Percentiles rank a stretch among this genome's conserved stretches.
Evolutionary conservation across 2,888 invertebrate species (phyloP).

Genomic region (Platycheirus albimanus): DNA sequence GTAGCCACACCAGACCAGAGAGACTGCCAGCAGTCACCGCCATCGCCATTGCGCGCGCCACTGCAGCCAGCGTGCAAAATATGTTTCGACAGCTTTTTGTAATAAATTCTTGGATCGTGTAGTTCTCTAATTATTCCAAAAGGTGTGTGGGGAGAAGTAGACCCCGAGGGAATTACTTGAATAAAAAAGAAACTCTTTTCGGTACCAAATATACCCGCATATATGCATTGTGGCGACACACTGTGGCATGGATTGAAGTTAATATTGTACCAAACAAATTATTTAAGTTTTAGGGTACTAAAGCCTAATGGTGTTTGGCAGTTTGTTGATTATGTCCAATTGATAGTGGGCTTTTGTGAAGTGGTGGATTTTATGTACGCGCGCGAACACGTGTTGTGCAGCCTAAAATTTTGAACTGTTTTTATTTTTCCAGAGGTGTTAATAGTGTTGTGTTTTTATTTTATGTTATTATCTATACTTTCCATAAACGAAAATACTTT

Average conservation of each 20-base stretch:
- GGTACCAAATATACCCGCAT: constrained; percentile 33
- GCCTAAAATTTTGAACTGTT: background rate
- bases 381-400: constrained; percentile 51
- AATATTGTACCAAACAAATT: constrained; percentile 19
- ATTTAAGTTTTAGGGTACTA: constrained; percentile 23
- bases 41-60: background rate
- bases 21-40: background rate
- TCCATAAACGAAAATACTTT: background rate
- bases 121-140: constrained; percentile 64
- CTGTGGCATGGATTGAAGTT: constrained; percentile 23
- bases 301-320: constrained; percentile 39
- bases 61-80: constrained; percentile 38
- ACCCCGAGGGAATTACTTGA: constrained; percentile 6
- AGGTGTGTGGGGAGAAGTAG: constrained; percentile 5
- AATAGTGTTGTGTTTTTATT: constrained; percentile 11
- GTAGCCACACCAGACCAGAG: constrained; percentile 29
- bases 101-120: constrained; percentile 70
- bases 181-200: constrained; percentile 39
- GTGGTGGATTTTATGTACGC: constrained; percentile 38
- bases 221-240: constrained; percentile 21
- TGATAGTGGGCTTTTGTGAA: constrained; percentile 40
- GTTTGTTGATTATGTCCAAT: constrained; percentile 43
- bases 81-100: constrained; percentile 70
- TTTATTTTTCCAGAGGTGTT: constrained; percentile 30
- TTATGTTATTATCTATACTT: constrained; percentile 13